Base-by-base conservation (phyloP, 2,797 vertebrate species). In the Acanthurus lineatus region DNA sequence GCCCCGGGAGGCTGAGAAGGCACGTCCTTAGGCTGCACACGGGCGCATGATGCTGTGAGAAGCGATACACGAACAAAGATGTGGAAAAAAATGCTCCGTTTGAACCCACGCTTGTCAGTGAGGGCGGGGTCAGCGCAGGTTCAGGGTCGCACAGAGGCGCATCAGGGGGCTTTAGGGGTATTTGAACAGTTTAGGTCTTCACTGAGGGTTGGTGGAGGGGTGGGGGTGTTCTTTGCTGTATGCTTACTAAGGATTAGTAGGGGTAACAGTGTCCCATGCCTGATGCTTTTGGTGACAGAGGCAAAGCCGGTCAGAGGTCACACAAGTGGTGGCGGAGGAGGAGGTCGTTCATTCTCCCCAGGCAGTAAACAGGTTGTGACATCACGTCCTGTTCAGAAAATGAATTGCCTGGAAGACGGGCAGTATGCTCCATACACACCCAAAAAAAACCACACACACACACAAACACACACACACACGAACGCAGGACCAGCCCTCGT, bases 301-400 rank as follows among this genome's bases (percentile, higher is more conserved):
- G 57, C 65, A 49, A 11, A 53, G 72, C 71, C 62, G 86, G 88
- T 89, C 88, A 86, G 66, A 87, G 85, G 85, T 81, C 61, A 44
- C 59, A 5, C 69, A 69, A 83, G 65, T 52, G 75, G 60, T 35
- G 40, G 40, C 32, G 32, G 2, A 9, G 17, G 47, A 53, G 65
- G 57, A 80, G 66, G 79, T 51, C 19, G 82, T 75, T 64, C 16
- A 16, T 69, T 86, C 80, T 82, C 69, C 71, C 3, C 3, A 69
- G 89, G 78, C 88, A 5, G 89, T 94, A 95, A 95, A 95, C 95
- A 95, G 94, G 94, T 80, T 91, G 82, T 95, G 94, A 94, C 87
- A 67, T 95, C 93, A 95, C 86, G 54, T 94, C 93, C 94, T 92
- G 81, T 51, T 12, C 57, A 78, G 32, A 72, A 81, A 89, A 54